Base-by-base conservation (phyloP, 2,888 invertebrate species). In the Epistrophe eligans region DNA sequence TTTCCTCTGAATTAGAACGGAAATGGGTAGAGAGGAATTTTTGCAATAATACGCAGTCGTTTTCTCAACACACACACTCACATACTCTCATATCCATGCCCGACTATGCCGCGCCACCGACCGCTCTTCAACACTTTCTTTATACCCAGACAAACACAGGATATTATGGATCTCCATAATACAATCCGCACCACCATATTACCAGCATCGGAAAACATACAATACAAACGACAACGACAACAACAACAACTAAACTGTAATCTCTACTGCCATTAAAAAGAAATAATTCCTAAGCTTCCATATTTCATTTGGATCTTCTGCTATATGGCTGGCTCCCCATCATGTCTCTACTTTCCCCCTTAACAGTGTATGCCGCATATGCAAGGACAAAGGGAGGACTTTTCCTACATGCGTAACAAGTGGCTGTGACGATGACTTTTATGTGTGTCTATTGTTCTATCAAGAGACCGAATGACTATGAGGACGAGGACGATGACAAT, bases 401-500 rank as follows among this genome's bases (percentile, higher is more conserved):
- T 82, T 80, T 83, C 80, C 87, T 79, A 79, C 60, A 83, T 87
- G 83, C 83, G 87, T 87, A 87, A 87, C 87, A 87, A 87, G 87
- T 87, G 87, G 87, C 87, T 87, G 83, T 87, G 87, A 87, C 87
- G 83, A 87, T 83, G 87, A 87, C 87, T 87, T 87, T 83, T 83
- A 87, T 83, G 83, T 83, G 83, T 87, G 87, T 83, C 87, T 87
- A 87, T 87, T 87, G 87, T 87, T 76, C 87, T 87, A 82, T 83
- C 71, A 58, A 83, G 45, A 72, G 83, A 87, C 77, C 77, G 43
- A 35, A 67, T 35, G 45, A 52, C 55, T 38, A 64, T 58, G 55
- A 52, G 38, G 48, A 64, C 57, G 45, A 77, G 45, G 43, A 38
- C 45, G 57, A 60, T 48, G 55, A 67, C 52, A 66, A 60, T 38